phyloP scores from a whole-genome alignment of 1,140 invertebrate species.

The Pectinophora gossypiella region DNA sequence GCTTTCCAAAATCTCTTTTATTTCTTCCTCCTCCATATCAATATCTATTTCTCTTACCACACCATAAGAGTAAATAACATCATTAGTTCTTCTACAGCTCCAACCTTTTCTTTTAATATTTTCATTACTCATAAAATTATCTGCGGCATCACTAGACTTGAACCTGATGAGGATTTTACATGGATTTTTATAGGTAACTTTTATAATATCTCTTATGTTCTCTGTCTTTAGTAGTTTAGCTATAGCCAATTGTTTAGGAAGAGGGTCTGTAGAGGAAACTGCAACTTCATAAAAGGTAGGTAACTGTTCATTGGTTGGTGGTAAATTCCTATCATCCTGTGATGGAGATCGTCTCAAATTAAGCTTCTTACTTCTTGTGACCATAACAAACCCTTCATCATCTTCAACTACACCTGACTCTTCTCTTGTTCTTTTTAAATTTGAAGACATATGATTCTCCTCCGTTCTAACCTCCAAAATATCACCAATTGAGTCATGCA shows the following conservation, averaged over 20 bases:
- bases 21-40: not conserved
- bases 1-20: not conserved
- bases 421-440: too few relatives aligned
- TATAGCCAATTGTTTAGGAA: not conserved
- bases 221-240: not conserved
- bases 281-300: not conserved
- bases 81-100: not conserved
- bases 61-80: not conserved
- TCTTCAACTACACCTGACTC: too few relatives aligned
- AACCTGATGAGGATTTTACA: not conserved
- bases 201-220: not conserved
- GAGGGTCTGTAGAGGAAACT: not conserved
- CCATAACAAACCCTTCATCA: not conserved
- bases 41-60: not conserved
- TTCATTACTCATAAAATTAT: not conserved
- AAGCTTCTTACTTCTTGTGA: not conserved
- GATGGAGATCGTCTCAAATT: not conserved
- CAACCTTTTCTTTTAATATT: not conserved
- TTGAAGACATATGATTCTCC: too few relatives aligned
- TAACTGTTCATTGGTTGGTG: not conserved
- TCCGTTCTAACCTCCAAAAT: too few relatives aligned
- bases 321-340: not conserved
- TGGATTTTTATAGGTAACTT: not conserved
- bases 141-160: not conserved
- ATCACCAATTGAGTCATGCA: too few relatives aligned